Evolutionary conservation across 2,888 invertebrate species (phyloP), one percentile per base, ranked within the genome.

Genomic region (Eupithecia abbreviata): DNA sequence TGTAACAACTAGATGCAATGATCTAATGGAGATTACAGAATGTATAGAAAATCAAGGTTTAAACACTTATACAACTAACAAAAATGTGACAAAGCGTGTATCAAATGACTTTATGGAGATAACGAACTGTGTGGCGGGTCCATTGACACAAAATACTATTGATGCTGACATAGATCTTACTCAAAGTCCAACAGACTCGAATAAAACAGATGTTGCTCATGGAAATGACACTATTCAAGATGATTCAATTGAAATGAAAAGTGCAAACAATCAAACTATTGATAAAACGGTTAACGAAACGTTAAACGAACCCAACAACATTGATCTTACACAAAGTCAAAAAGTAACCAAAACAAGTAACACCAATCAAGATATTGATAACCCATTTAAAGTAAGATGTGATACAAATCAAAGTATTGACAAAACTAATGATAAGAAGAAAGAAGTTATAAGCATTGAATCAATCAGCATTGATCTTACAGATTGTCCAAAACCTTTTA

Each of bases 11-110:
- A 89, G 80, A 80, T 88, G 89, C 4, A 84, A 91, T 87, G 91
- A 93, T 84, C 86, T 88, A 74, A 92, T 93, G 92, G 93, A 93
- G 82, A 87, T 92, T 0, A 92, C 93, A 74, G 85, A 91, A 71
- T 93, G 93, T 88, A 85, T 91, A 72, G 81, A 76, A 41, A 51
- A 58, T 30, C 67, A 71, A 58, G 73, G n/a, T 66, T 0, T 69
- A 1, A 55, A 42, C 6, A 74, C 43, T 3, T 49, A 73, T 67
- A 13, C 45, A 42, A 47, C 58, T 7, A 75, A 67, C 47, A 67
- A 66, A 74, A 72, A 76, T 49, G 41, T 67, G 15, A 78, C 78
- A 45, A 74, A 76, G 9, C 72, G 76, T 41, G 70, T 80, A 80
- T 73, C 72, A 74, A 77, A 49, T 67, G 76, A 78, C 70, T 75